Conservation (phyloP, 2,888 invertebrate genomes). For the Lepidocyrtinus sp. region DNA sequence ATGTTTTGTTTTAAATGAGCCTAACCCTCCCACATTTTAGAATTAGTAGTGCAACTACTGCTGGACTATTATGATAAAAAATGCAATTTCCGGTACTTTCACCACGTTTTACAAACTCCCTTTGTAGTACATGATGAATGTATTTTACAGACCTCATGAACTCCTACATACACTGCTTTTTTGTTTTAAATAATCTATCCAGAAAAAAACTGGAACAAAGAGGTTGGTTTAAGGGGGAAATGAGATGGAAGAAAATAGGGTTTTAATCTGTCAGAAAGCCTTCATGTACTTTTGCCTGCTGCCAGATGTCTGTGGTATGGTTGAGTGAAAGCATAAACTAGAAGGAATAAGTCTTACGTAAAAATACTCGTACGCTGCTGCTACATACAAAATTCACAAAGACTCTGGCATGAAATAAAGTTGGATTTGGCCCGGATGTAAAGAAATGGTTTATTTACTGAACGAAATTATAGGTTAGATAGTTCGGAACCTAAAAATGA, state of each 20-base stretch:
- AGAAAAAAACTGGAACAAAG: background rate
- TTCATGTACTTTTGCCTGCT: slow-evolving; percentile 35
- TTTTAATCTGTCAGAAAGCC: slow-evolving; percentile 41
- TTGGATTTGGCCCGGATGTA: no score
- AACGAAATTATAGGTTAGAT: no score
- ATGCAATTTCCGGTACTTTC: background rate
- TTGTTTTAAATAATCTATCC: background rate
- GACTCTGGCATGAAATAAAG: no score
- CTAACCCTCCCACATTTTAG: no score
- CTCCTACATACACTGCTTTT: no score
- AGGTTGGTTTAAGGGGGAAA: background rate
- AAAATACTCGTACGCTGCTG: no score
- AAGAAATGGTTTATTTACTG: no score
- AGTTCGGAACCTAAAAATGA: background rate
- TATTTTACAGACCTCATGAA: background rate
- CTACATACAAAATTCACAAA: no score
- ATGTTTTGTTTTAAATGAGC: no score
- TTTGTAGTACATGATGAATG: background rate
- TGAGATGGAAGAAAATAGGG: background rate
- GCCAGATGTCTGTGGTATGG: background rate
- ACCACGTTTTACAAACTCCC: background rate
- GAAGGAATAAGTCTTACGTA: background rate
- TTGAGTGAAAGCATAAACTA: background rate
- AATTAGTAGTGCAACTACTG: no score
- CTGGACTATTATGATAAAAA: no score